Evolutionary conservation across 2,113 vertebrate genomes (phyloP), one percentile per base, ranked within the genome.

Genomic region (Elephas maximus): DNA sequence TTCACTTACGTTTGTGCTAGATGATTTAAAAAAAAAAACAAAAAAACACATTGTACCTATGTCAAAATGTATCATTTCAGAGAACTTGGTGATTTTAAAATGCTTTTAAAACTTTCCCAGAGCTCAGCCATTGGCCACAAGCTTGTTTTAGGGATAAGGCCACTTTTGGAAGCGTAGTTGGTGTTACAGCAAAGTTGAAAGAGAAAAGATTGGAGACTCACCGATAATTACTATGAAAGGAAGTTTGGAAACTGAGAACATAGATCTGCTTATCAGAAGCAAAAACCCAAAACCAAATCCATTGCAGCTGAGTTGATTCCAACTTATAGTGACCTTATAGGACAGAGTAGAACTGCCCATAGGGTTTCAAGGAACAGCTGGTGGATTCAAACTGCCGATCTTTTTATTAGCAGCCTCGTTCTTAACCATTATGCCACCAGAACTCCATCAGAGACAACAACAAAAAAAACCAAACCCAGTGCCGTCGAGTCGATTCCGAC

Each of bases 91-190:
- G 67, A 62, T 74, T 93, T 60, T 5, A 79, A 93, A 76, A 76
- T 48, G 33, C 33, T 92, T 79, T 95, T 77, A 80, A 65, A 76
- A 20, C 45, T 3, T 87, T 96, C 83, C 60, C 94, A 89, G 89
- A 96, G 86, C 62, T 44, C 79, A 12, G 33, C 44, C 37, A 53
- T 17, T 63, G 65, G 53, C 24, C 79, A 65, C 57, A 94, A 83
- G 20, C 92, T 90, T 63, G 41, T 2, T 37, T 45, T 48, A 57
- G 30, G n/a, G 28, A 12, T 67, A 15, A 95, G 73, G 71, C 26
- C 14, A 24, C 44, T 48, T 53, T 71, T 51, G 57, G 63, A 48
- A 73, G 30, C 9, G 69, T 21, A 88, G 20, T 82, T 15, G 12
- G 45, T 67, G 67, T 80, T 67, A 51, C 0, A 2, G 21, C 24